phyloP scores from a whole-genome alignment of 2,888 invertebrate species.

The Thereva nobilitata region DNA sequence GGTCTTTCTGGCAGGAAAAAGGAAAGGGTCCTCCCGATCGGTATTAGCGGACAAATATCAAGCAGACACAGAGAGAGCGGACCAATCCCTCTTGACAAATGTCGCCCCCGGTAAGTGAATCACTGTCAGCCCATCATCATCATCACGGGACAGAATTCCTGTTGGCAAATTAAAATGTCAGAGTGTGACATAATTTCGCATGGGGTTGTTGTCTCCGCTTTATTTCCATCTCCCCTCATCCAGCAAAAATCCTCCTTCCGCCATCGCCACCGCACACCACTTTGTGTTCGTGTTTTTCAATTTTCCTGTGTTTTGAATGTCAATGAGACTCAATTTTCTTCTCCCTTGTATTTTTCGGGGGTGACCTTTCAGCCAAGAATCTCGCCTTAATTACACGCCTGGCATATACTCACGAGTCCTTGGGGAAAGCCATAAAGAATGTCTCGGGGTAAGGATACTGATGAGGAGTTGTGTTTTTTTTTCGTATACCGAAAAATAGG shows the following conservation, averaged over 20 bases:
- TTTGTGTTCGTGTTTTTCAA: not conserved
- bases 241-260: not conserved
- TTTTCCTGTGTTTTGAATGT: conserved; percentile 16
- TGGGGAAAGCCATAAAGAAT: conserved; percentile 52
- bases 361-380: not conserved
- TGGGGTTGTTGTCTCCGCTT: too few relatives aligned
- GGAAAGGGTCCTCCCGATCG: too few relatives aligned
- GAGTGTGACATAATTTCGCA: not conserved
- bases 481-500: not conserved
- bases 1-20: too few relatives aligned
- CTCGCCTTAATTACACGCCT: conserved; percentile 48
- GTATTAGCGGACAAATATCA: too few relatives aligned
- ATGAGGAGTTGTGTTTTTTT: conserved; percentile 1
- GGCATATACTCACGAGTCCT: conserved; percentile 53
- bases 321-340: conserved; percentile 17
- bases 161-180: conserved; percentile 12
- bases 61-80: too few relatives aligned
- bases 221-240: not conserved
- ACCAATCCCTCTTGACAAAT: too few relatives aligned
- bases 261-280: not conserved
- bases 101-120: too few relatives aligned
- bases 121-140: too few relatives aligned
- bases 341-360: not conserved
- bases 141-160: too few relatives aligned
- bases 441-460: conserved; percentile 50